Conservation (phyloP, 2,888 invertebrate species). For the Heterodera filipjevi region DNA sequence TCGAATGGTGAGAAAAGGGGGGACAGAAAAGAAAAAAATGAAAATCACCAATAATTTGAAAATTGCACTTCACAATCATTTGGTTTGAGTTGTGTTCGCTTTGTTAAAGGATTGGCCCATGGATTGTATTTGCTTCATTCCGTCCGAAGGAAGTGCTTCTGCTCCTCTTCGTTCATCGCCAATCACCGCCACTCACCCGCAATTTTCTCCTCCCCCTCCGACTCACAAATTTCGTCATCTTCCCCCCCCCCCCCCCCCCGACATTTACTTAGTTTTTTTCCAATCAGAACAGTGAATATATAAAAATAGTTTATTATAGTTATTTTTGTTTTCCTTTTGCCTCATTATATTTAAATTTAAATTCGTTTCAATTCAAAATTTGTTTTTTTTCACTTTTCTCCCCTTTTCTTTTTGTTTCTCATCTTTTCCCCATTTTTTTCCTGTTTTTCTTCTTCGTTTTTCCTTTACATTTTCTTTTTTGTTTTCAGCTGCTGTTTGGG, state of each 20-base stretch:
- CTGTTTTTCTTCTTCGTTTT: background rate
- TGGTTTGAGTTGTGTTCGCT: background rate
- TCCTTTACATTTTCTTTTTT: background rate
- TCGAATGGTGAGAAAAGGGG: background rate
- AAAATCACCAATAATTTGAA: background rate
- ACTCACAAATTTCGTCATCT: background rate
- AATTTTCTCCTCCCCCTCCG: background rate
- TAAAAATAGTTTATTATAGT: background rate
- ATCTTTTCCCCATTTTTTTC: background rate
- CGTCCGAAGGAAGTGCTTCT: background rate
- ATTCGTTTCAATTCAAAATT: background rate
- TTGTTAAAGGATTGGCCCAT: no score
- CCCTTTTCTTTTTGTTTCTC: background rate
- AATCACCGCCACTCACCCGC: no score
- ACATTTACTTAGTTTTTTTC: background rate
- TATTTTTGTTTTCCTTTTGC: background rate
- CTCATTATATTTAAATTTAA: background rate
- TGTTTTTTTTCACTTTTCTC: background rate
- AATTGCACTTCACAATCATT: no score
- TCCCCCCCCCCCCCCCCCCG: background rate
- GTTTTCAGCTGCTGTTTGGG: conserved; percentile 41
- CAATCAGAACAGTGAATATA: conserved; percentile 9
- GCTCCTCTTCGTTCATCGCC: no score
- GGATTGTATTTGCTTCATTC: background rate
- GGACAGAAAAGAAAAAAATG: background rate